Conservation (phyloP, 2,113 vertebrate species). For the Zosterops borbonicus region DNA sequence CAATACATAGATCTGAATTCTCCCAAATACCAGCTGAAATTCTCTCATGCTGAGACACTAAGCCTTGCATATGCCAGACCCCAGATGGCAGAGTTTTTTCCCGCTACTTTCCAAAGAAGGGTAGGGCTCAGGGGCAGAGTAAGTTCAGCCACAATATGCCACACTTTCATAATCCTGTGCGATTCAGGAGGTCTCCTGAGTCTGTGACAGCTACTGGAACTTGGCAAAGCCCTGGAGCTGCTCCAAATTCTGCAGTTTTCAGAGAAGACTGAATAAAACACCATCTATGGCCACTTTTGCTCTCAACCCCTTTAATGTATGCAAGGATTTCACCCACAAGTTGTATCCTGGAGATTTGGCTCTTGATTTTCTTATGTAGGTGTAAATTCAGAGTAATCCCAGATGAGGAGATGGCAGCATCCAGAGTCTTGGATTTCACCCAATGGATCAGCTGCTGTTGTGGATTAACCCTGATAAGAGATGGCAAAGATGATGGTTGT, state of each 20-base stretch:
- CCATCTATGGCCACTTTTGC: neutral
- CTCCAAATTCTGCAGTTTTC: neutral
- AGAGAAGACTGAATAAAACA: neutral
- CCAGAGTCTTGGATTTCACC: neutral
- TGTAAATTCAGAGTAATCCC: neutral
- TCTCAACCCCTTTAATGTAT: neutral
- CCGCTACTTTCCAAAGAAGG: neutral
- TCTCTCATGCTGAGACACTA: neutral
- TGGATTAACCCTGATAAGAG: neutral
- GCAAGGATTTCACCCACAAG: neutral
- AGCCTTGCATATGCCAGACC: neutral
- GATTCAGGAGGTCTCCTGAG: neutral
- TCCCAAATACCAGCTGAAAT: neutral
- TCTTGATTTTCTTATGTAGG: neutral
- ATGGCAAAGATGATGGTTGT: neutral
- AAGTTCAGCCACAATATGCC: neutral
- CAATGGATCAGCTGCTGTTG: neutral
- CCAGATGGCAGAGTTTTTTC: neutral
- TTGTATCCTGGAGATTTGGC: neutral
- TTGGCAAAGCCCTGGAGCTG: neutral
- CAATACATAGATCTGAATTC: neutral
- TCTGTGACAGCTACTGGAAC: neutral
- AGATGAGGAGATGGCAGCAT: neutral
- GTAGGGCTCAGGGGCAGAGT: neutral
- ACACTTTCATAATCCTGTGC: neutral